phyloP scores from a whole-genome alignment of 2,113 vertebrate genomes.

The Spilogale gracilis region DNA sequence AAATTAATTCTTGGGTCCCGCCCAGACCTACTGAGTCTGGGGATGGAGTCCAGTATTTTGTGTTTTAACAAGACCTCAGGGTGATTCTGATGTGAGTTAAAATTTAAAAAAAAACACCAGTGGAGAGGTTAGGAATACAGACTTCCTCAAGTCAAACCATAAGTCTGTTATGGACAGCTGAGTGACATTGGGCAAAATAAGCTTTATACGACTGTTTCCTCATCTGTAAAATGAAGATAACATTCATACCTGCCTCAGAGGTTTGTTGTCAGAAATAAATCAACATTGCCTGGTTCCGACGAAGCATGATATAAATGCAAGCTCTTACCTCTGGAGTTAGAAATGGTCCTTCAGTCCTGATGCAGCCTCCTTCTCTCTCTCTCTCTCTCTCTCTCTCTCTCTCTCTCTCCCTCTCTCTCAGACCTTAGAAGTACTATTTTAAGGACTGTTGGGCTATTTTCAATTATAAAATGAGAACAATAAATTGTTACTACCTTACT shows the following conservation, averaged over 20 bases:
- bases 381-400: conserved; percentile 3
- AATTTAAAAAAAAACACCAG: background rate
- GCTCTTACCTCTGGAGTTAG: background rate
- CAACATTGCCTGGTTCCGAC: background rate
- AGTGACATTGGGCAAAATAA: background rate
- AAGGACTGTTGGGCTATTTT: background rate
- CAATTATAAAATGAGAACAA: conserved; percentile 1
- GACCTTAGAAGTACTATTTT: background rate
- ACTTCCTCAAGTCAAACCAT: background rate
- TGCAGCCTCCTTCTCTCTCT: background rate
- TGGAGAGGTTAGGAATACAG: background rate
- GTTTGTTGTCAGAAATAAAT: background rate
- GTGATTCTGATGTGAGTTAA: background rate
- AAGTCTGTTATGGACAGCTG: background rate
- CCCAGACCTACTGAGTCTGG: background rate
- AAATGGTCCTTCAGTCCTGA: background rate
- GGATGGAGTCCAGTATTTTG: background rate
- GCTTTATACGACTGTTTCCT: background rate
- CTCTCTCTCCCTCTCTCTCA: background rate
- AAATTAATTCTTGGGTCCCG: background rate
- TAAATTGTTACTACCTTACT: background rate
- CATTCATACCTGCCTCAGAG: background rate
- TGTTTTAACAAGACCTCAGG: background rate
- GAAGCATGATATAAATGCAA: background rate
- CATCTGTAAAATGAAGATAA: background rate